These are phyloP conservation scores for Anarrhichthys ocellatus DNA, from an alignment of 2,113 vertebrate species.

Conservation along the genomic window DNA sequence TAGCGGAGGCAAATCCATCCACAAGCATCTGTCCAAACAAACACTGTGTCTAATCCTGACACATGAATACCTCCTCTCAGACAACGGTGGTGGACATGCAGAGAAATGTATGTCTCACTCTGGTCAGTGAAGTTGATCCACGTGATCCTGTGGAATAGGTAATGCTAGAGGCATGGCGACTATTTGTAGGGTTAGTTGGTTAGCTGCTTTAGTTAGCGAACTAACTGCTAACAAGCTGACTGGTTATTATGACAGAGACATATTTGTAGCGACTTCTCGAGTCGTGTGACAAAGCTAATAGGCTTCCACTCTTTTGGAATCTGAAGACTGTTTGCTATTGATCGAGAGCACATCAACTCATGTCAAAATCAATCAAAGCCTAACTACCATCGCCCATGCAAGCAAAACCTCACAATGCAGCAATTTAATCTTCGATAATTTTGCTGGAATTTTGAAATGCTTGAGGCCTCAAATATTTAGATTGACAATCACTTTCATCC, in stretches of 20 bases:
- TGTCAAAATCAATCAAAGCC: neutral
- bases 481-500: neutral
- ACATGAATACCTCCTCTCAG: constrained; percentile 1
- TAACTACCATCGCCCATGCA: neutral
- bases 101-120: neutral
- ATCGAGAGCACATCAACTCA: neutral
- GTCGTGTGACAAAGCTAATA: neutral
- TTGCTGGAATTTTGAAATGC: neutral
- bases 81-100: neutral
- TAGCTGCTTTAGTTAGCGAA: neutral
- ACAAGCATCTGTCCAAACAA: neutral
- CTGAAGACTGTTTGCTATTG: neutral
- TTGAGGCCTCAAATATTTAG: neutral
- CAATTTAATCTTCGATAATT: neutral
- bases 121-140: neutral
- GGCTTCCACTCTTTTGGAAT: neutral
- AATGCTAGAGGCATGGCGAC: neutral
- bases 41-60: neutral
- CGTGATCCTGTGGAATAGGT: neutral
- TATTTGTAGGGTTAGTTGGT: neutral
- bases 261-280: too few species aligned
- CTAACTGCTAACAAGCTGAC: neutral
- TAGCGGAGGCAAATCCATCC: neutral
- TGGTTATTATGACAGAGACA: neutral
- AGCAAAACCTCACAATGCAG: neutral